phyloP scores from a whole-genome alignment of 2,888 invertebrate genomes.

The Azorinus chamasolen region DNA sequence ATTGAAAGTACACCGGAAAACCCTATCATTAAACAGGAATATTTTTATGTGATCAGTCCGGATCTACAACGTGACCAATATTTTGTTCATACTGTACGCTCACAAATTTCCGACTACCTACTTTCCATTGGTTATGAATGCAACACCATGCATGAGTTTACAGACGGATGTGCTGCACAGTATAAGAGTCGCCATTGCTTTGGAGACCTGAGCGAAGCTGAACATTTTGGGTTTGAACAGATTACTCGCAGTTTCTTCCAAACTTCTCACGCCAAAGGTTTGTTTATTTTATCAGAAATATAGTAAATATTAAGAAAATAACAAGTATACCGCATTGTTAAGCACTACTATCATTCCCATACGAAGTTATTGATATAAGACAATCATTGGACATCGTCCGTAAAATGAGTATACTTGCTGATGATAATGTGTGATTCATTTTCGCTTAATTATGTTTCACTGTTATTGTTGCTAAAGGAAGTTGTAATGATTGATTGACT shows the following conservation, averaged over 20 bases:
- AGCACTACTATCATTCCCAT: no score
- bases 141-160: constrained; percentile 35
- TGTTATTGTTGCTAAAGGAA: no score
- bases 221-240: constrained; percentile 1
- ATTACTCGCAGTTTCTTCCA: constrained; percentile 32
- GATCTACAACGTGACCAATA: constrained; percentile 34
- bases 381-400: no score
- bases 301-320: no score
- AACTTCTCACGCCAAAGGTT: constrained; percentile 42
- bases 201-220: constrained; percentile 9
- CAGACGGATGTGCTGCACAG: constrained; percentile 44
- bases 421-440: no score
- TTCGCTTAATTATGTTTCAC: no score
- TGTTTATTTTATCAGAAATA: no score
- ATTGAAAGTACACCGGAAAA: constrained; percentile 31
- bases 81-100: constrained; percentile 24
- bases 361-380: no score
- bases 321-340: no score
- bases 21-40: constrained; percentile 20
- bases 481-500: no score
- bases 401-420: no score
- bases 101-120: constrained; percentile 25
- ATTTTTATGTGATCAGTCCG: constrained; percentile 31
- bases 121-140: not conserved
- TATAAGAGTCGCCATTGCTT: constrained; percentile 52